Conservation (phyloP, 2,797 vertebrate species). For the Acanthurus leucopareius region DNA sequence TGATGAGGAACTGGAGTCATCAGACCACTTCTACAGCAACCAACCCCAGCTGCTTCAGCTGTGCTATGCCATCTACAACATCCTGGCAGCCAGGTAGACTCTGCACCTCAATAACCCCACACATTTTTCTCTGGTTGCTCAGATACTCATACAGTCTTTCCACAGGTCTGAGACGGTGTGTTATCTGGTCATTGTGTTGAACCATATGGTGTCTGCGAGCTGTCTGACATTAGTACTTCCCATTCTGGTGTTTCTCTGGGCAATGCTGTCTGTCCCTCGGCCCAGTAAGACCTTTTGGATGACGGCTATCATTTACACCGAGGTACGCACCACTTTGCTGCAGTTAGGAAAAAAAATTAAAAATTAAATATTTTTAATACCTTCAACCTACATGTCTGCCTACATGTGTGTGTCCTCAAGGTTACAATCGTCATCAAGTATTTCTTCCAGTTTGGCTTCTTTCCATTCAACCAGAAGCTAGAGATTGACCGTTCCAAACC, state of each 20-base stretch:
- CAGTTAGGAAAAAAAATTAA: too few relatives aligned
- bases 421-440: conserved; percentile 97
- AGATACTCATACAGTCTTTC: not conserved
- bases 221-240: conserved; percentile 93
- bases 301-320: conserved; percentile 96
- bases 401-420: conserved; percentile 73
- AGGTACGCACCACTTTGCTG: conserved; percentile 82
- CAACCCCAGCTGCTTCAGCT: conserved; percentile 93
- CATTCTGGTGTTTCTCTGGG: conserved; percentile 96
- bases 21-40: conserved; percentile 90
- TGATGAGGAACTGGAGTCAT: conserved; percentile 91
- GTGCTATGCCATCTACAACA: conserved; percentile 94
- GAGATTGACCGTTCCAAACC: conserved; percentile 92
- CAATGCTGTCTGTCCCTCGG: conserved; percentile 94
- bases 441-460: conserved; percentile 98
- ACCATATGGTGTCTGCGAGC: conserved; percentile 96
- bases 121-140: not conserved
- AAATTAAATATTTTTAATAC: not conserved
- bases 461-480: conserved; percentile 93
- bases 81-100: conserved; percentile 87
- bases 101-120: not conserved
- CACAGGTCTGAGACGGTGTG: conserved; percentile 72
- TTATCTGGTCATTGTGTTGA: conserved; percentile 74
- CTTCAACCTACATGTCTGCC: not conserved
- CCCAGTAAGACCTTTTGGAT: conserved; percentile 98